Base-by-base conservation (phyloP, 2,113 vertebrate genomes). In the Tangachromis dhanisi region DNA sequence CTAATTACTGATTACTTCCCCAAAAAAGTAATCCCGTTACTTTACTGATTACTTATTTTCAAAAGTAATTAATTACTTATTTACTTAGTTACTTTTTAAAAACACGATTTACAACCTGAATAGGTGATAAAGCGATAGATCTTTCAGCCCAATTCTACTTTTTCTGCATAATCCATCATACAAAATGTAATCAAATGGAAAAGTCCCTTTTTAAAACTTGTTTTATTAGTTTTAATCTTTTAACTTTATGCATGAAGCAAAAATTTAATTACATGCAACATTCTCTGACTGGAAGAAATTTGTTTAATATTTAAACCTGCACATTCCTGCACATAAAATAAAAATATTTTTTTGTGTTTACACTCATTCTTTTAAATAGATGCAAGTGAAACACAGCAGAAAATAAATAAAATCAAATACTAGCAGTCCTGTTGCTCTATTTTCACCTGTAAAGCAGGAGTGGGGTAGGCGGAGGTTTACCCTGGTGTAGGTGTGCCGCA, bases 401-500 rank as follows among this genome's bases (percentile, higher is more conserved):
- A 49, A 49, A 17, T 17, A 17, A 49, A 0, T 49, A 8, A 49
- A 9, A 0, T 49, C 16, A 49, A 49, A 49, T 4, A 19, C 47
- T 49, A 45, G 42, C 42, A 0, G 42, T 14, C 42, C 42, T 45
- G 3, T 45, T 45, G 42, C 42, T 45, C 42, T 45, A 45, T 45
- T 45, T 14, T 45, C 6, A 45, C 42, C 13, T 45, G 42, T 45
- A 45, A 16, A 45, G 42, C 42, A 45, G 42, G 42, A 14, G 42
- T 14, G 0, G 6, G 3, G 13, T 1, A 45, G 42, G 42, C 6
- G 3, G 42, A 47, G 14, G 42, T 4, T 47, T 47, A 0, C 6
- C 6, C 14, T 47, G 0, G 14, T 47, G 45, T 6, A 1, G 1
- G 1, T 42, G 42, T 6, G 42, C 12, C 0, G 3, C 40, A 42